Conservation (phyloP, 2,888 invertebrate species). For the Abrostola triplasia region DNA sequence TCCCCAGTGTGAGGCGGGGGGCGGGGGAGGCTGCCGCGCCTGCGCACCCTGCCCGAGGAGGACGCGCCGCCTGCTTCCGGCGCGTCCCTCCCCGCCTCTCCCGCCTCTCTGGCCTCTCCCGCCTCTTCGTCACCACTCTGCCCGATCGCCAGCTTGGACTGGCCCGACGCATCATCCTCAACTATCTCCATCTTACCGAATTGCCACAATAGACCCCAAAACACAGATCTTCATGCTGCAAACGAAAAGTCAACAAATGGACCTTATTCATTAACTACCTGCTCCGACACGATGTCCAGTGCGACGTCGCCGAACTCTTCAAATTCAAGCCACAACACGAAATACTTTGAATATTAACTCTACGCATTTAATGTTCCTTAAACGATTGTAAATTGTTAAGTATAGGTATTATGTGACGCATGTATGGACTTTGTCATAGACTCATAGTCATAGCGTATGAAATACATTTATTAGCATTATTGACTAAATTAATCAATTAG, state of each 20-base stretch:
- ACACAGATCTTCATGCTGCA: slow-evolving; percentile 21
- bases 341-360: slow-evolving; percentile 52
- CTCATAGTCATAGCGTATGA: slow-evolving; percentile 33
- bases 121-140: slow-evolving; percentile 61
- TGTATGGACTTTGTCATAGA: slow-evolving; percentile 37
- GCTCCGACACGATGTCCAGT: slow-evolving; percentile 41
- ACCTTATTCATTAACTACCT: slow-evolving; percentile 42
- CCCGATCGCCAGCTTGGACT: slow-evolving; percentile 44
- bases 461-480: slow-evolving; percentile 34
- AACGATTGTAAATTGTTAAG: slow-evolving; percentile 33
- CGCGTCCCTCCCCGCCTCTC: slow-evolving; percentile 70
- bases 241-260: slow-evolving; percentile 46
- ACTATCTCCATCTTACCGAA: slow-evolving; percentile 29
- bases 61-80: slow-evolving; percentile 65
- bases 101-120: slow-evolving; percentile 77
- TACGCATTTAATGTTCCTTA: slow-evolving; percentile 51
- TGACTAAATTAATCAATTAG: slow-evolving; percentile 23
- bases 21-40: slow-evolving; percentile 86
- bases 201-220: slow-evolving; percentile 31
- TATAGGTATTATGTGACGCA: slow-evolving; percentile 26
- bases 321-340: slow-evolving; percentile 38
- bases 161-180: slow-evolving; percentile 34
- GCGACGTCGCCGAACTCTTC: slow-evolving; percentile 37
- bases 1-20: slow-evolving; percentile 86
- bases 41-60: slow-evolving; percentile 83